A percentile compares a stretch with the other conserved stretches of the same genome.
Evolutionary conservation across 2,113 vertebrate species (phyloP).

Genomic region (Mystacornis crossleyi): DNA sequence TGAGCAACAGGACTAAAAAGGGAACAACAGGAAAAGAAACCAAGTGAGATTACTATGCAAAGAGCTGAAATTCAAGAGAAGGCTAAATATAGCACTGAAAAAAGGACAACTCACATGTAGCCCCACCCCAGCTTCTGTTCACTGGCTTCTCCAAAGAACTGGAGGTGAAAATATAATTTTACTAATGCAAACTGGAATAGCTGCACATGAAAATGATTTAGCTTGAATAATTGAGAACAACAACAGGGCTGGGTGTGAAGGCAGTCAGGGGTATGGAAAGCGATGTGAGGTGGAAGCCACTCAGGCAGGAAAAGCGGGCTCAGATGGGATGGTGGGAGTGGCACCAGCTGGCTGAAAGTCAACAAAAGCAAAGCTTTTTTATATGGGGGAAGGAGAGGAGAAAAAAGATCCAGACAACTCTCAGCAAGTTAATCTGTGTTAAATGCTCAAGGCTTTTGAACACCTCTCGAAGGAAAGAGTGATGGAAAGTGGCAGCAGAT

Average conservation of each 20-base stretch:
- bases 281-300: neutral
- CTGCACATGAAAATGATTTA: neutral
- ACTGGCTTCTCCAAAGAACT: neutral
- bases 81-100: neutral
- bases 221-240: neutral
- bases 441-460: neutral
- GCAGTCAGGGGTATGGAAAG: neutral
- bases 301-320: neutral
- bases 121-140: neutral
- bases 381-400: neutral
- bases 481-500: neutral
- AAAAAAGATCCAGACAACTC: neutral
- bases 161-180: neutral
- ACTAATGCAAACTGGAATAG: neutral
- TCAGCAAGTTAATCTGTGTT: neutral
- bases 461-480: neutral
- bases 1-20: neutral
- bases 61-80: neutral
- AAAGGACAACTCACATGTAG: neutral
- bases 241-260: neutral
- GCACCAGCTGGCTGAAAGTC: slow-evolving; percentile 30
- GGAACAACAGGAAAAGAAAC: neutral
- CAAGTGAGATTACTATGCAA: neutral
- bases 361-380: neutral
- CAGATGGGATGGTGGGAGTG: slow-evolving; percentile 4